A percentile compares a stretch with the other conserved stretches of the same genome.
phyloP scores from a whole-genome alignment of 2,888 invertebrate genomes.

The Hyalella azteca region DNA sequence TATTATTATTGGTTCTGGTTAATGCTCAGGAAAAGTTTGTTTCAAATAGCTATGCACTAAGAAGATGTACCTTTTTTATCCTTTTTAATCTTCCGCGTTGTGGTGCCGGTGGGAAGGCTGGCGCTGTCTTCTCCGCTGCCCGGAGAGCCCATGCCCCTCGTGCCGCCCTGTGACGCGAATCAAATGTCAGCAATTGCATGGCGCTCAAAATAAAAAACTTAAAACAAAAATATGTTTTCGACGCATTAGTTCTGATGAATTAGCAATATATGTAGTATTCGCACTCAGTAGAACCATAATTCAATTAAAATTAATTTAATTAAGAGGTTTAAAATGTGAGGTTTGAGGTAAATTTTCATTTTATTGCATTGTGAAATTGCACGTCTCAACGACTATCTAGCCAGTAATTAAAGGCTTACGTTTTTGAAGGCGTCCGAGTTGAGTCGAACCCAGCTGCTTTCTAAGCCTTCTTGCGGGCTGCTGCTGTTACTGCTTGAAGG shows the following conservation, averaged over 20 bases:
- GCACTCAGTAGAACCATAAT: no score
- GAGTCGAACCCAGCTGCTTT: conserved; percentile 34
- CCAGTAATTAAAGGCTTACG: not conserved
- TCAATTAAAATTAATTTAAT: no score
- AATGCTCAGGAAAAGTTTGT: not conserved
- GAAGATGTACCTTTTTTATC: not conserved
- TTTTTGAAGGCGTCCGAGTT: conserved; percentile 28
- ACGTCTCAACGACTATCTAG: no score
- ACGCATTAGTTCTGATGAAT: no score
- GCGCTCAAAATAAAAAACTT: no score
- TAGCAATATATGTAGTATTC: no score
- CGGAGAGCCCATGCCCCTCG: not conserved
- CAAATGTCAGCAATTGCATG: no score
- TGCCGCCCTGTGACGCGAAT: not conserved
- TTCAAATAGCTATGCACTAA: not conserved
- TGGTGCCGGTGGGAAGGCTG: conserved; percentile 16
- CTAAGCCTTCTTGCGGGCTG: conserved; percentile 29
- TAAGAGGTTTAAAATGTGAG: no score
- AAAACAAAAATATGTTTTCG: no score
- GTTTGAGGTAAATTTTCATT: no score
- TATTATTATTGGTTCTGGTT: no score
- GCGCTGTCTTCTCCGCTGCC: conserved; percentile 25
- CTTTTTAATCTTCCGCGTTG: not conserved
- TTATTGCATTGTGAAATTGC: no score
- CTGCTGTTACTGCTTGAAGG: conserved; percentile 1